Base-by-base conservation (phyloP, 2,888 invertebrate genomes). In the Drosophila longiperda region DNA sequence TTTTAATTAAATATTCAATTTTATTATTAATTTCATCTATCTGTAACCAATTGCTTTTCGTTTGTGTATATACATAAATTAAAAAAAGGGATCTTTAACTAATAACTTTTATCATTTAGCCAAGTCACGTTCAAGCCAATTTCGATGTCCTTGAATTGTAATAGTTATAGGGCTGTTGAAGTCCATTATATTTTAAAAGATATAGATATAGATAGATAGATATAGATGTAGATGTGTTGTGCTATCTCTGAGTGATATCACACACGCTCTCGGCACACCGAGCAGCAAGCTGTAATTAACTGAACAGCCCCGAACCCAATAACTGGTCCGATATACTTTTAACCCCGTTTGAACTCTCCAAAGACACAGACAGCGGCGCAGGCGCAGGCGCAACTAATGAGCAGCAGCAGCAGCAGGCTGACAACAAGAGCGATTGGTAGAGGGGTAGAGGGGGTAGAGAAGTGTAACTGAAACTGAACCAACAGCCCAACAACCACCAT, bases 381-480 rank as follows among this genome's bases (percentile, higher is more conserved):
- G 45, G 85, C 79, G 88, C 87, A 89, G 79, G 87, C 87, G 90
- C 87, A 83, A 89, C 87, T 87, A 87, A 87, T 87, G 88, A 85
- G 75, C 76, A 76, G 52, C 74, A 38, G 45, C 36, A 42, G 32
- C n/a, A 17, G 45, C 61, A 23, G 38, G 50, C 29, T 20, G 64
- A 23, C 15, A 45, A 45, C 8, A 45, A 15, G 23, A 57, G 53
- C 8, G 34, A 29, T 29, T 29, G 29, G 29, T 29, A 29, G 40
- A 9, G 54, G 15, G 40, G 57, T 12, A n/a, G 50, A 26, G 2
- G 55, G 52, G 33, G 67, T 9, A 52, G 50, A 42, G n/a, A 61
- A 40, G n/a, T 42, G 36, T 33, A 53, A 75, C 61, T 55, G 52
- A 26, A 68, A 45, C 33, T 48, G 36, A 40, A 55, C 72, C 64